Percentiles rank a stretch among this genome's conserved stretches.
phyloP scores from a whole-genome alignment of 2,888 invertebrate species.

The Drosophila borealis region DNA sequence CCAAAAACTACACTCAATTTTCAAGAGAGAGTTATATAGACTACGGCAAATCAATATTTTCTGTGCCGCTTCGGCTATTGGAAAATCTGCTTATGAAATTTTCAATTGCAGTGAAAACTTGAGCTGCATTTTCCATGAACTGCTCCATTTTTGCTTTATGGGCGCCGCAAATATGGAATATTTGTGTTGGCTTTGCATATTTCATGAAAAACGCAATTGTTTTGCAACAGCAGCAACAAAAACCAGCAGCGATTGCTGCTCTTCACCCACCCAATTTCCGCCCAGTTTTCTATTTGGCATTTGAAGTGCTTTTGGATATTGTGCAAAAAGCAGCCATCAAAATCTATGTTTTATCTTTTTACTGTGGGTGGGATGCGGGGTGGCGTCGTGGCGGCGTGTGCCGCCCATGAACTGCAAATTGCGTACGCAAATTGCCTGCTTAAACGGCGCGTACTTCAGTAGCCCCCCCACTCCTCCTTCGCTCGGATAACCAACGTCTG shows the following conservation, averaged over 20 bases:
- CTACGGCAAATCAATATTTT: not conserved
- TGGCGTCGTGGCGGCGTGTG: conserved; percentile 69
- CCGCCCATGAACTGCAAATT: conserved; percentile 76
- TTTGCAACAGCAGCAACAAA: conserved; percentile 14
- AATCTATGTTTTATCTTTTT: conserved; percentile 66
- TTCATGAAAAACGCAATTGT: conserved; percentile 29
- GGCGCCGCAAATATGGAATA: conserved; percentile 16
- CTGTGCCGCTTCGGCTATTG: not conserved
- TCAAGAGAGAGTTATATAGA: not conserved
- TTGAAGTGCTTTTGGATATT: conserved; percentile 45
- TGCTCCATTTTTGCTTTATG: conserved; percentile 29
- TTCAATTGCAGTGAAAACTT: conserved; percentile 5
- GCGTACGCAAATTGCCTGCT: conserved; percentile 74
- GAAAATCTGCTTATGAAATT: conserved; percentile 5
- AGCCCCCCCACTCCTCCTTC: not conserved
- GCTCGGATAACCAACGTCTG: conserved; percentile 28
- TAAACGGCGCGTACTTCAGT: conserved; percentile 31
- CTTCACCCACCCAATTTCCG: not conserved
- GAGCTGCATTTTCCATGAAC: conserved; percentile 3
- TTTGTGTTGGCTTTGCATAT: conserved; percentile 47
- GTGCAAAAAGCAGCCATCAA: conserved; percentile 56
- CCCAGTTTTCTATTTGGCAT: conserved; percentile 43
- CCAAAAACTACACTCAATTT: not conserved
- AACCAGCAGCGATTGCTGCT: conserved; percentile 7
- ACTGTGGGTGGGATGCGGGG: not conserved